Conservation (phyloP, 2,888 invertebrate genomes). For the Pandemis corylana region DNA sequence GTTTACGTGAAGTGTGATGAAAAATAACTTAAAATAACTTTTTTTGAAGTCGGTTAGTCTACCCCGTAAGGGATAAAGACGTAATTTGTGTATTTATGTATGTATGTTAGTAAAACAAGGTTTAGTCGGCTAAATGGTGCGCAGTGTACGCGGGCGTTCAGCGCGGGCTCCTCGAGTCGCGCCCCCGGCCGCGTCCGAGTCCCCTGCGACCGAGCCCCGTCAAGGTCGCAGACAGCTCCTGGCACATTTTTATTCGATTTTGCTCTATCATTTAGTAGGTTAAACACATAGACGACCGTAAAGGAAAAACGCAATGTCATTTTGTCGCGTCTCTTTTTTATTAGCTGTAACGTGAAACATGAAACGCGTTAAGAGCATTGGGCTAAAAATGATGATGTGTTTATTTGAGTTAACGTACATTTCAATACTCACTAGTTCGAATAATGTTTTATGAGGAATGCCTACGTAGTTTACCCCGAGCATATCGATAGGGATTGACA, state of each 20-base stretch:
- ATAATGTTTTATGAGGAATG: not conserved
- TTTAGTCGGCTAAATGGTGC: slow-evolving; percentile 7
- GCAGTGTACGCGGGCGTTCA: slow-evolving; percentile 43
- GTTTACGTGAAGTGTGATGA: no score
- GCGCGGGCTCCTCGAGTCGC: slow-evolving; percentile 39
- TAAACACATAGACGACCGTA: slow-evolving; percentile 35
- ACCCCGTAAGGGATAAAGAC: no score
- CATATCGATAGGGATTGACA: slow-evolving; percentile 22
- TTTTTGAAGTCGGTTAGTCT: no score
- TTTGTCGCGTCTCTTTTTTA: not conserved
- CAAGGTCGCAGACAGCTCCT: slow-evolving; percentile 67
- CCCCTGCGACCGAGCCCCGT: slow-evolving; percentile 60
- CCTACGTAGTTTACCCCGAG: not conserved
- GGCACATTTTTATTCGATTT: slow-evolving; percentile 50
- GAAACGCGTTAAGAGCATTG: not conserved
- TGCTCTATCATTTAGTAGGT: slow-evolving; percentile 41
- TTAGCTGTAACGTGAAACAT: not conserved
- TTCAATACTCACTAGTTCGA: not conserved
- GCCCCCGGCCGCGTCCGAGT: slow-evolving; percentile 53
- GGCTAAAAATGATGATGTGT: not conserved
- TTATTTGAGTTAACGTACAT: not conserved
- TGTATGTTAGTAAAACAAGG: not conserved
- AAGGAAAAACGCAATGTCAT: not conserved
- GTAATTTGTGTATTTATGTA: no score
- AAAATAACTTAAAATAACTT: no score